A percentile compares a stretch with the other conserved stretches of the same genome.
phyloP scores from a whole-genome alignment of 2,888 invertebrate genomes.

The Chrysina gloriosa region DNA sequence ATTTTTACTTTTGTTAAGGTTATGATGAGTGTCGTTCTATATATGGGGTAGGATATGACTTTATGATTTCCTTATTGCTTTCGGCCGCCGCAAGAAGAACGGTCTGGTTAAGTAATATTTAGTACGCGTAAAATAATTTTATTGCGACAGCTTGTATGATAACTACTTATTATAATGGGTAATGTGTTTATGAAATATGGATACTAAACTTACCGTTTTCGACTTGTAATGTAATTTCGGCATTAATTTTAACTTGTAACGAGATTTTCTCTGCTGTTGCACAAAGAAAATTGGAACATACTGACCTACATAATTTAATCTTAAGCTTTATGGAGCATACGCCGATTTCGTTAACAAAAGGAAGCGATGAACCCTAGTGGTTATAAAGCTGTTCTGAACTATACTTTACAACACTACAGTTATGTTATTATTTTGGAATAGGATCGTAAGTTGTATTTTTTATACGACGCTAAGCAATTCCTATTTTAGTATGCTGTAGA shows the following conservation, averaged over 20 bases:
- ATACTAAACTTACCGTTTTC: constrained; percentile 18
- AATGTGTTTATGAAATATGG: constrained; percentile 25
- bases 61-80: constrained; percentile 34
- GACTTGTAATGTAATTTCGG: not conserved
- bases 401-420: too few relatives aligned
- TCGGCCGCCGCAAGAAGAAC: constrained; percentile 9
- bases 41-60: constrained; percentile 32
- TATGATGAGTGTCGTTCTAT: constrained; percentile 13
- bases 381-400: too few relatives aligned
- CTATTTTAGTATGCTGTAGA: too few relatives aligned
- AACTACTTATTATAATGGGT: constrained; percentile 4
- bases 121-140: constrained; percentile 11
- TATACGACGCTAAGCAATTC: too few relatives aligned
- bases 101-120: constrained; percentile 13
- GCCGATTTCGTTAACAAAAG: too few relatives aligned
- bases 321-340: too few relatives aligned
- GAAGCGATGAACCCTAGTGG: too few relatives aligned
- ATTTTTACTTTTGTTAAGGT: not conserved
- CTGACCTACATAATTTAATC: too few relatives aligned
- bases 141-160: not conserved
- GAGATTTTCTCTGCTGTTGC: not conserved
- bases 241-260: not conserved
- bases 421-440: too few relatives aligned
- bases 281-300: too few relatives aligned
- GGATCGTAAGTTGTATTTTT: too few relatives aligned